Evolutionary conservation across 2,113 vertebrate species (phyloP), one percentile per base, ranked within the genome.

Genomic region (Acrocephalus arundinaceus): DNA sequence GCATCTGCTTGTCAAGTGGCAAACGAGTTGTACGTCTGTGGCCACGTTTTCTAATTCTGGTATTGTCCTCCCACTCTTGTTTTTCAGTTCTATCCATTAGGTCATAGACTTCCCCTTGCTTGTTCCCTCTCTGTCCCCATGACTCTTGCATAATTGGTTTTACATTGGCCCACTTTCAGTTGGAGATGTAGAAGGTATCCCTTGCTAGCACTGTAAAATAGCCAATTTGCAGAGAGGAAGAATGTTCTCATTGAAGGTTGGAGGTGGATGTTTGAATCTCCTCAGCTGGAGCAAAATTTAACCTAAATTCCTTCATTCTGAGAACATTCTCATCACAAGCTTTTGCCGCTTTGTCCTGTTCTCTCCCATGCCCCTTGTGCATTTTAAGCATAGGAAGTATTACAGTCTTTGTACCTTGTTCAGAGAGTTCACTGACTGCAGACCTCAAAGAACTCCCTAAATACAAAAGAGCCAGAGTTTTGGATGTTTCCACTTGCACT

Each of bases 61-160:
- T 58, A 58, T 35, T 78, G 67, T 85, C 71, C 82, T 77, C 54
- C 31, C 8, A 6, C 8, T 14, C 30, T 18, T 78, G 35, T 52
- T 84, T 94, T 91, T 70, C 62, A 54, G 20, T 68, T 76, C 66
- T 73, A 22, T n/a, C 63, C 57, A 48, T 28, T 35, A 84, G 76
- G 77, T 90, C 80, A 37, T 1, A 87, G 79, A 63, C 41, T 77
- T 93, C 81, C 81, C 51, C 65, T 84, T 35, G 63, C 88, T 78
- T 90, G 63, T 84, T 92, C 90, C 84, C 41, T 49, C 72, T 90
- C 72, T 89, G 68, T 93, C 90, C 86, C 86, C 80, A 93, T 49
- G 94, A 86, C 48, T 94, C 76, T 94, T 90, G 63, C 89, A 84
- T 90, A 97, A 95, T 89, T 94, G 94, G 88, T 84, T 96, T 94